phyloP scores from a whole-genome alignment of 2,113 vertebrate genomes.

The Dromas ardeola region DNA sequence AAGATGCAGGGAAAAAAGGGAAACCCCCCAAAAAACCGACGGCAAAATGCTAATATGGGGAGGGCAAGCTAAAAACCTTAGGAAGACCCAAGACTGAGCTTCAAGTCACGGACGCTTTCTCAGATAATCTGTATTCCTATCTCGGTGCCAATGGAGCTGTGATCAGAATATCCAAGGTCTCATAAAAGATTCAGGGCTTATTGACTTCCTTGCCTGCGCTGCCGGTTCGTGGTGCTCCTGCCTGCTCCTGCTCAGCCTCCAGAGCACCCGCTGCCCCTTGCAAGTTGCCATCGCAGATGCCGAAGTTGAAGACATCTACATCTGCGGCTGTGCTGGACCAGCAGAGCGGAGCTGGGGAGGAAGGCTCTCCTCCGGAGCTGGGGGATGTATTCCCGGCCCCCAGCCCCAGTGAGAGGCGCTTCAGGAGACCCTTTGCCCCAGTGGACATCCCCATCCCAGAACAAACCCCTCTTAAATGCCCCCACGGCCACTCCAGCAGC shows the following conservation, averaged over 20 bases:
- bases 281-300: not conserved
- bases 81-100: slow-evolving; percentile 72
- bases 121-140: slow-evolving; percentile 80
- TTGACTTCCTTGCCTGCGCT: slow-evolving; percentile 78
- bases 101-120: slow-evolving; percentile 70
- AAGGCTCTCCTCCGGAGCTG: not conserved
- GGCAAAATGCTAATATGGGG: not conserved
- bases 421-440: not conserved
- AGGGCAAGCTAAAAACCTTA: slow-evolving; percentile 66
- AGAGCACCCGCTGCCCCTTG: slow-evolving; percentile 29
- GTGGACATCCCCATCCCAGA: not conserved
- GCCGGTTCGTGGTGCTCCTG: slow-evolving; percentile 61
- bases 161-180: slow-evolving; percentile 91
- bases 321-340: not conserved
- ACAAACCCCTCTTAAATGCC: not conserved
- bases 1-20: not conserved
- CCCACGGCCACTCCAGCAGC: accelerated
- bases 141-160: slow-evolving; percentile 75
- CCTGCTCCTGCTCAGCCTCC: slow-evolving; percentile 65
- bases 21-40: accelerated
- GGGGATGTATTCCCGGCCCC: not conserved
- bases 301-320: not conserved
- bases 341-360: not conserved
- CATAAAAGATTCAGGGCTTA: slow-evolving; percentile 90
- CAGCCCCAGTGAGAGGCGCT: too few relatives aligned